Base-by-base conservation (phyloP, 2,888 invertebrate species). In the Dorcus parallelipipedus region DNA sequence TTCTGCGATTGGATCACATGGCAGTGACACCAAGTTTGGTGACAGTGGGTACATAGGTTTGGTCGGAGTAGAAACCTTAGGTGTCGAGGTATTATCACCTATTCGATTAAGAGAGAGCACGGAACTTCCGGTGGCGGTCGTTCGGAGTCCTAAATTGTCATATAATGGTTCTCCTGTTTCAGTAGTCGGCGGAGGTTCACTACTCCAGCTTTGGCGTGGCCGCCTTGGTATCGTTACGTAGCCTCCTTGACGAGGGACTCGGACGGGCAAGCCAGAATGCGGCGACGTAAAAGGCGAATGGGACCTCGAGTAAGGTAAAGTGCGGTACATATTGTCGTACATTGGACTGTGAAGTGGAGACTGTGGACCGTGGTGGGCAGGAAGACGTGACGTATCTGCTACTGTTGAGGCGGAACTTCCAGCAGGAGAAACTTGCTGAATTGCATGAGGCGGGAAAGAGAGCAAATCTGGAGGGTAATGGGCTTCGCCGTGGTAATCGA, bases 181-280 rank as follows among this genome's bases (percentile, higher is more conserved):
- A 43, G 82, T 76, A 56, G 79, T 84, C 71, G 75, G 87, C 70
- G 76, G 86, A 33, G 26, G 26, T 77, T 82, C 88, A 76, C 76
- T 89, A 60, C 86, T 88, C 90, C 93, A 93, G 71, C 91, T 91
- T 0, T 91, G 90, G 62, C 93, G 81, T 0, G 92, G 93, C 70
- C 92, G 82, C 65, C 93, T 82, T 0, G 93, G 93, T 60, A 94
- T 92, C 10, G 93, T 93, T 45, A 93, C 92, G 75, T 93, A 93
- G 9, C 92, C 93, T 8, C 71, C 71, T 38, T 90, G 90, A 63
- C 89, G 83, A 3, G 88, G 88, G 66, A 58, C 73, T 62, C 55
- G 54, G 52, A 55, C 62, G 9, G 60, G 68, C 23, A 86, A 86
- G 6, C 86, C 84, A 45, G 81, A 80, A 3, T 81, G 80, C 33